Percentiles rank a stretch among this genome's conserved stretches.
Conservation (phyloP, 2,888 invertebrate species). For the Apodemia hepburni region DNA sequence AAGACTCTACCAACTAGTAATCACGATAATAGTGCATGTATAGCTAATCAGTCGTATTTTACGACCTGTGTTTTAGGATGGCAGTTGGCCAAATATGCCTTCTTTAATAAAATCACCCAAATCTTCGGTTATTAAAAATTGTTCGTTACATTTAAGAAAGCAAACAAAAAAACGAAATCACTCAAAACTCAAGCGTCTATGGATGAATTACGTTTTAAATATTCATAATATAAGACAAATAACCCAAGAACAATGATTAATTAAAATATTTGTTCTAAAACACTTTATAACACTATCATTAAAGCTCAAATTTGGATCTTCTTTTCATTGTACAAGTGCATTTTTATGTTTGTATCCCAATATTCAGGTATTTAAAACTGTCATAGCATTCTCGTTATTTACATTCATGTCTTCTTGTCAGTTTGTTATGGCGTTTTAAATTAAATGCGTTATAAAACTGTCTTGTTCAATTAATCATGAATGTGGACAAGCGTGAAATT, state of each 20-base stretch:
- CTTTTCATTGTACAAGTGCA: not conserved
- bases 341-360: not conserved
- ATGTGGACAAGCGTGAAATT: constrained; percentile 17
- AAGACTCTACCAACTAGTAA: too few relatives aligned
- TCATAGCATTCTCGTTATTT: constrained; percentile 49
- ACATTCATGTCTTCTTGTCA: constrained; percentile 56
- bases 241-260: not conserved
- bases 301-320: not conserved
- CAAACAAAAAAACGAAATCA: not conserved
- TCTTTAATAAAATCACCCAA: too few relatives aligned
- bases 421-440: constrained; percentile 45
- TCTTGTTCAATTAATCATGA: constrained; percentile 42
- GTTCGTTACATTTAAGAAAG: not conserved
- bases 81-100: too few relatives aligned
- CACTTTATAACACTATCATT: not conserved
- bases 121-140: too few relatives aligned
- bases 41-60: too few relatives aligned
- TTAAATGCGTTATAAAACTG: constrained; percentile 48
- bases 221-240: not conserved
- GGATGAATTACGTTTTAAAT: not conserved
- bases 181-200: not conserved
- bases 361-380: constrained; percentile 5
- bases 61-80: too few relatives aligned
- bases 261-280: not conserved
- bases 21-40: too few relatives aligned